Evolutionary conservation across 2,797 vertebrate genomes (phyloP).

Genomic region (Phataginus tricuspis): DNA sequence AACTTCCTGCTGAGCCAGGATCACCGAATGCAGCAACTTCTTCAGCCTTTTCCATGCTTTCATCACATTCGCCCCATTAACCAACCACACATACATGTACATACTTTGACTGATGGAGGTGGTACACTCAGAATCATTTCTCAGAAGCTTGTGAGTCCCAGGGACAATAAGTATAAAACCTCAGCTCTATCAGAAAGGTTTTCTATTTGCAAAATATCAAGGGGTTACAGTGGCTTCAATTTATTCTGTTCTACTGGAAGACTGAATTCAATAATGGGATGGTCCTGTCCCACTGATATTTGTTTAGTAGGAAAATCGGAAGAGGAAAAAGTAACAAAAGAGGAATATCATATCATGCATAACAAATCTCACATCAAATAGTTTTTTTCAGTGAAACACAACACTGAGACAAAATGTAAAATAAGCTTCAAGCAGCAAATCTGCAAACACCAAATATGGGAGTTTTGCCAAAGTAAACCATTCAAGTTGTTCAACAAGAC

Average conservation of each 20-base stretch:
- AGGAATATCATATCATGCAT: background rate
- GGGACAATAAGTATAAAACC: background rate
- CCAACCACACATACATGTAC: background rate
- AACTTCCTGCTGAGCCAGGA: background rate
- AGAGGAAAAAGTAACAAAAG: slow-evolving; percentile 4
- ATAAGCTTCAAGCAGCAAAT: background rate
- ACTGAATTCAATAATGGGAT: background rate
- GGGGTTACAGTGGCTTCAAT: background rate
- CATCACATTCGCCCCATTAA: background rate
- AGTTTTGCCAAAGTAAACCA: background rate
- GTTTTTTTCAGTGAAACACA: background rate
- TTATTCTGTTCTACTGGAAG: background rate
- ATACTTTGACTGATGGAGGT: background rate
- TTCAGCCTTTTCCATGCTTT: background rate
- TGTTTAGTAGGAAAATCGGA: slow-evolving; percentile 18
- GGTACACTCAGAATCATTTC: background rate
- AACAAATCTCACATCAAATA: background rate
- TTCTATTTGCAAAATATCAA: slow-evolving; percentile 38
- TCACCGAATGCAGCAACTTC: background rate
- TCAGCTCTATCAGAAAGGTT: background rate
- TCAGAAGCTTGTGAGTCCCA: background rate
- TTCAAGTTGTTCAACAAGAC: background rate
- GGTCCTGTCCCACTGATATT: background rate
- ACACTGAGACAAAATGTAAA: slow-evolving; percentile 14
- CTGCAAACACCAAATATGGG: background rate